phyloP scores from a whole-genome alignment of 2,797 vertebrate genomes.

The Phrynocephalus forsythii region DNA sequence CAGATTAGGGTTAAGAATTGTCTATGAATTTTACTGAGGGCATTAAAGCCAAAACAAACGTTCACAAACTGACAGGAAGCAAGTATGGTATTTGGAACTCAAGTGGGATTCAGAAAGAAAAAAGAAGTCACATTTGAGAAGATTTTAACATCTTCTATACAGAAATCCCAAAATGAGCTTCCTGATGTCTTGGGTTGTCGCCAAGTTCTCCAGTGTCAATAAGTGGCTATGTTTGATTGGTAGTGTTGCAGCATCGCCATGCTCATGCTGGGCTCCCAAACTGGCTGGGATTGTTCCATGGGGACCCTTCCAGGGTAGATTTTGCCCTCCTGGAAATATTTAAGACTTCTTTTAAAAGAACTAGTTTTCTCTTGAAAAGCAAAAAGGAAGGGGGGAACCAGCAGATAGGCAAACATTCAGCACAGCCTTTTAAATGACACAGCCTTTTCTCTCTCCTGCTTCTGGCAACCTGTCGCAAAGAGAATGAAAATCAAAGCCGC shows the following conservation, averaged over 20 bases:
- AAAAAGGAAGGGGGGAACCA: not conserved
- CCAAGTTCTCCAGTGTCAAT: not conserved
- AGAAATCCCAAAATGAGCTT: no score
- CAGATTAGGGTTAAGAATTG: no score
- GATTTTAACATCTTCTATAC: no score
- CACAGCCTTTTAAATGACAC: not conserved
- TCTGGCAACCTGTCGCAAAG: conserved; percentile 60
- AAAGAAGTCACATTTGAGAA: no score
- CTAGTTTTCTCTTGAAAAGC: not conserved
- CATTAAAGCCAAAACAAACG: no score
- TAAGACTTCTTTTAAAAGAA: not conserved
- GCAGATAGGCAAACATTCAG: not conserved
- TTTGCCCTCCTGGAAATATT: not conserved
- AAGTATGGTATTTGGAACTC: no score
- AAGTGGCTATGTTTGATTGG: not conserved
- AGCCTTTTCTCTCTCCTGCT: not conserved
- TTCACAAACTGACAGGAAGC: no score
- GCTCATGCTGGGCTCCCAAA: not conserved
- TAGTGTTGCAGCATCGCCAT: no score
- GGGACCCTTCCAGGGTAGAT: no score
- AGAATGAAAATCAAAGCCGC: conserved; percentile 66
- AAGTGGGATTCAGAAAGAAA: no score
- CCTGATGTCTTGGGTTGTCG: not conserved
- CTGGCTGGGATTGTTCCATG: not conserved
- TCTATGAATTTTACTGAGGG: no score